phyloP scores from a whole-genome alignment of 2,797 vertebrate genomes.

The Australoheros facetus region DNA sequence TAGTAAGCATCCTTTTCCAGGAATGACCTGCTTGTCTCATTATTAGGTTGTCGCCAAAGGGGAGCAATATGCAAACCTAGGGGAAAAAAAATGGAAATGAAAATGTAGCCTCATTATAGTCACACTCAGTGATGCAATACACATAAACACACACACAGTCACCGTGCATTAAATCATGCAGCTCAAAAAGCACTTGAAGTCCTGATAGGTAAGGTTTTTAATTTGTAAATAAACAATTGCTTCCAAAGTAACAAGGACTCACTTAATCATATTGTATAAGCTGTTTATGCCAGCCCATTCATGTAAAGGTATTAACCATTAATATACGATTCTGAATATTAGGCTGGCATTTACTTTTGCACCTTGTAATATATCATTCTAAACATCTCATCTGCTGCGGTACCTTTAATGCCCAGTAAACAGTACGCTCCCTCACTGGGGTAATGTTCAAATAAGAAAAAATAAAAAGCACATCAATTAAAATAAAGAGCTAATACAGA shows the following conservation, averaged over 20 bases:
- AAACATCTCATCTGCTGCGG: constrained; percentile 54
- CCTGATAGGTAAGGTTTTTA: constrained; percentile 48
- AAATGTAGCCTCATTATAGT: constrained; percentile 55
- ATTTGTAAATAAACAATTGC: constrained; percentile 61
- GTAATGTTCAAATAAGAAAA: constrained; percentile 44
- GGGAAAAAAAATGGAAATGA: constrained; percentile 71
- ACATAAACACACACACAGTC: constrained; percentile 35
- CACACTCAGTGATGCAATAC: constrained; percentile 32
- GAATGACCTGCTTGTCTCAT: constrained; percentile 79
- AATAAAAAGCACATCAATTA: constrained; percentile 39
- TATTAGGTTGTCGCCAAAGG: constrained; percentile 75
- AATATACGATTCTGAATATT: constrained; percentile 22
- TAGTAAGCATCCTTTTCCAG: constrained; percentile 66
- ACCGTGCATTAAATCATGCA: constrained; percentile 50
- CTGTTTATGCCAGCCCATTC: constrained; percentile 19
- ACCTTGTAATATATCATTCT: constrained; percentile 26
- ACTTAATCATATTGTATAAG: constrained; percentile 48
- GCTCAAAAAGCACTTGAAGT: constrained; percentile 50
- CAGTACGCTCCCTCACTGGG: constrained; percentile 12
- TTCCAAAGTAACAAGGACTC: constrained; percentile 18
- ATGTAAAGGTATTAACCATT: constrained; percentile 31
- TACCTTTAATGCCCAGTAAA: constrained; percentile 33
- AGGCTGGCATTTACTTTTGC: constrained; percentile 32
- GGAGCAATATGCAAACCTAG: constrained; percentile 80
- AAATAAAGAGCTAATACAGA: constrained; percentile 27